Evolutionary conservation across 2,113 vertebrate genomes (phyloP), one percentile per base, ranked within the genome.

Genomic region (Penelope pileata): DNA sequence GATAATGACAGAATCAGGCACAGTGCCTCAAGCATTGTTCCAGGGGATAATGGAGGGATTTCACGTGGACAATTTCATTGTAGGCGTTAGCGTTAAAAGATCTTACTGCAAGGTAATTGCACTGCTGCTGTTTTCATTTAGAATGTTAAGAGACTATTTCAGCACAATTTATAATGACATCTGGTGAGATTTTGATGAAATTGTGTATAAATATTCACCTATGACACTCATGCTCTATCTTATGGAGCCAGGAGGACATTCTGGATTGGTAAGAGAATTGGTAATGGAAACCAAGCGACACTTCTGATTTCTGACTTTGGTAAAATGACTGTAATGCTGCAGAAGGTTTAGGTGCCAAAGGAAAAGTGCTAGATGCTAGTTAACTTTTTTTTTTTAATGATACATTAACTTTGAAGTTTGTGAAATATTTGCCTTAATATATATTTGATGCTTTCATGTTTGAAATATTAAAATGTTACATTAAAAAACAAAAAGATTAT

Each of bases 111-210:
- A 62, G 22, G 42, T 82, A 79, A 82, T 73, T 90, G 8, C 24
- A 29, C 66, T 45, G 54, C 83, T 83, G 16, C 42, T 91, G 30
- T 26, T 74, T 86, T 86, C 16, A 7, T 67, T 92, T 88, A 43
- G 54, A 93, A 60, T 32, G 51, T 30, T 29, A 69, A 15, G 23
- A 54, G n/a, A 70, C 24, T 63, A 26, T 69, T 83, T 30, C 54
- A 60, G 54, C 16, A 81, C 40, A 77, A 80, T 90, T 81, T 36
- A 50, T 34, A 16, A 27, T 73, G n/a, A 86, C 64, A 80, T 62
- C 24, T 86, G 54, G 7, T 56, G 73, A 73, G 23, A 76, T 83
- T 88, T 91, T 90, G 7, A 45, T 60, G 62, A 83, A 90, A 86
- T 86, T 27, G 6, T 9, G 8, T 26, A 1, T 60, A 76, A 73